These are phyloP conservation scores for Falco rusticolus DNA, from an alignment of 2,797 vertebrate species.

Conservation along the genomic window DNA sequence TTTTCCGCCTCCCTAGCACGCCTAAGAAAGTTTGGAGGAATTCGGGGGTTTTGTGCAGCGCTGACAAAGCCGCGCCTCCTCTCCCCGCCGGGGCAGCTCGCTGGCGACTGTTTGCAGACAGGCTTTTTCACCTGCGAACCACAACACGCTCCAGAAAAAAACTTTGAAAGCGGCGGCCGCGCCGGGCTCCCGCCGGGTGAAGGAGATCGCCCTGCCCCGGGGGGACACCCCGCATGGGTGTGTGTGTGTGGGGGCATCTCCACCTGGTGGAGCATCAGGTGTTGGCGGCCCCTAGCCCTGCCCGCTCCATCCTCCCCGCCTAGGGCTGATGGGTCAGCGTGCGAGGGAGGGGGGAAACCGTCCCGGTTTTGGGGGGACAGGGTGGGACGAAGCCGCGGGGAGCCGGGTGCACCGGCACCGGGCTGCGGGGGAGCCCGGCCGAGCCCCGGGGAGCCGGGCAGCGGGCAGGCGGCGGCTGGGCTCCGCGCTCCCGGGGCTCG, in stretches of 20 bases:
- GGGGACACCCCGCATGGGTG: not conserved
- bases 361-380: not conserved
- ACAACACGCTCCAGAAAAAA: slow-evolving; percentile 80
- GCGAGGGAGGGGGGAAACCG: not conserved
- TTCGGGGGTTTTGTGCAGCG: slow-evolving; percentile 80
- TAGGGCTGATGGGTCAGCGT: not conserved
- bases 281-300: not conserved
- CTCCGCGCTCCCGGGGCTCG: slow-evolving; percentile 43
- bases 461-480: slow-evolving; percentile 7
- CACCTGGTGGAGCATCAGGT: not conserved
- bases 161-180: slow-evolving; percentile 25
- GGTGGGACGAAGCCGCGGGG: not conserved
- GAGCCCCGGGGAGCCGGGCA: not conserved
- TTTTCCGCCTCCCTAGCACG: slow-evolving; percentile 66
- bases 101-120: slow-evolving; percentile 89
- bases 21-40: slow-evolving; percentile 90
- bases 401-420: not conserved
- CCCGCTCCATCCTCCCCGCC: not conserved
- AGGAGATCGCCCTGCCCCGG: not conserved
- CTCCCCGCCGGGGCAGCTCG: slow-evolving; percentile 76
- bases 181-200: not conserved
- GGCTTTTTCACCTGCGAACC: slow-evolving; percentile 87
- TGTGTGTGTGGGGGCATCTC: too few relatives aligned
- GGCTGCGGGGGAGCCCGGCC: not conserved
- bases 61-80: slow-evolving; percentile 80